These are phyloP conservation scores for Fratercula arctica DNA, from an alignment of 2,797 vertebrate genomes.

Conservation along the genomic window DNA sequence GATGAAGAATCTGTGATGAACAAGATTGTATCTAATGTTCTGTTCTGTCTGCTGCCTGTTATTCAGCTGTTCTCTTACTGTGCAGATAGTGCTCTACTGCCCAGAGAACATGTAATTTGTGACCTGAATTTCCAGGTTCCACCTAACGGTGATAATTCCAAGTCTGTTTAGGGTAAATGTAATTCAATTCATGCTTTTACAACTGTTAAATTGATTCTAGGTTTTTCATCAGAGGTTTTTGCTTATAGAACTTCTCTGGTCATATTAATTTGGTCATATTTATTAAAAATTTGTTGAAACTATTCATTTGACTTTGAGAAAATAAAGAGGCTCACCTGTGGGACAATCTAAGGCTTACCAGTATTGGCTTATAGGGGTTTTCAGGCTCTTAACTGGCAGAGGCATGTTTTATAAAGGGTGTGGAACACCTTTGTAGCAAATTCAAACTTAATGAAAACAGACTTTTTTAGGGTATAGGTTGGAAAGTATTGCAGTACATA, in stretches of 20 bases:
- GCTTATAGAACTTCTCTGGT: not conserved
- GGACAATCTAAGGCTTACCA: not conserved
- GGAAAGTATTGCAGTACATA: accelerated
- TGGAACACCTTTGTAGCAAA: not conserved
- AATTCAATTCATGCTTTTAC: not conserved
- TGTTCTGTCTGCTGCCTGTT: not conserved
- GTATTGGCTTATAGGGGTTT: not conserved
- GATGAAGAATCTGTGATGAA: not conserved
- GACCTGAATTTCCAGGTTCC: not conserved
- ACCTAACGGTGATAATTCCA: not conserved
- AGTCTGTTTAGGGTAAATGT: not conserved
- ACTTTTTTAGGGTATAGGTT: not conserved
- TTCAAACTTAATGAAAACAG: not conserved
- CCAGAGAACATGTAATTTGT: accelerated
- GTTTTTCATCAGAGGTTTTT: not conserved
- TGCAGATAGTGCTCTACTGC: not conserved
- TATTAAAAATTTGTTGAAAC: not conserved
- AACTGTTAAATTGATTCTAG: not conserved
- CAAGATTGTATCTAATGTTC: not conserved
- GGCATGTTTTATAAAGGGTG: not conserved
- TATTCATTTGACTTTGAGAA: not conserved
- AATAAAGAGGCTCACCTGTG: not conserved
- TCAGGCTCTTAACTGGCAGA: not conserved
- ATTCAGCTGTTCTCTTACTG: accelerated
- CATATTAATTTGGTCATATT: not conserved